Conservation (phyloP, 2,888 invertebrate species). For the Emmelina monodactyla region DNA sequence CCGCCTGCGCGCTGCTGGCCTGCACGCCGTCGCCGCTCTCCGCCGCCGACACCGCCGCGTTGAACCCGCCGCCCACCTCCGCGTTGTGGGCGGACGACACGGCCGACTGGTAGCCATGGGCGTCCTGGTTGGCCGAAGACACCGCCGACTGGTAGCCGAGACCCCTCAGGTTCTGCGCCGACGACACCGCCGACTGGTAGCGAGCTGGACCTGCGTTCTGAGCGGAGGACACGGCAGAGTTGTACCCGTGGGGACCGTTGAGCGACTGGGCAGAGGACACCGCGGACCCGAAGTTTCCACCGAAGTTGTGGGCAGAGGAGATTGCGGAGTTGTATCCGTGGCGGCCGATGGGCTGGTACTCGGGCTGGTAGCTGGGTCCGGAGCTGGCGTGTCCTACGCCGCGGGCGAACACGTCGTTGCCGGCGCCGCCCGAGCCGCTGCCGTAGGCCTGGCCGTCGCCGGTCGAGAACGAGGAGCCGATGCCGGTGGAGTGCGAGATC, state of each 20-base stretch:
- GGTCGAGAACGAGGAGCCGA: constrained; percentile 37
- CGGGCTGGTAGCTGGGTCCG: constrained; percentile 21
- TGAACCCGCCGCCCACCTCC: constrained; percentile 21
- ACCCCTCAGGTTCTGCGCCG: constrained; percentile 23
- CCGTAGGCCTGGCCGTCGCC: constrained; percentile 43
- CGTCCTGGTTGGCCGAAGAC: constrained; percentile 20
- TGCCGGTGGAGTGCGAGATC: constrained; percentile 40
- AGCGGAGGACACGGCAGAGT: constrained; percentile 23
- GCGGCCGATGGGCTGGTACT: constrained; percentile 19
- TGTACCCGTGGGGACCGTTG: constrained; percentile 21
- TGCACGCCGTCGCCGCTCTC: constrained; percentile 30
- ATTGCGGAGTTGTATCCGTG: constrained; percentile 24
- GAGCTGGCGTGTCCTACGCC: constrained; percentile 39
- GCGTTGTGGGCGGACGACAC: constrained; percentile 27
- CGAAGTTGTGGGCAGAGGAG: constrained; percentile 32
- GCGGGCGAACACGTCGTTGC: constrained; percentile 28
- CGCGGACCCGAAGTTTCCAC: constrained; percentile 29
- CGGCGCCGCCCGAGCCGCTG: constrained; percentile 25
- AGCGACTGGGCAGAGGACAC: constrained; percentile 30
- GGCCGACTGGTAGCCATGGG: constrained; percentile 28
- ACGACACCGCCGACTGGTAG: constrained; percentile 24
- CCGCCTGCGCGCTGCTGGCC: constrained; percentile 34
- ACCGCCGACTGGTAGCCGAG: constrained; percentile 21
- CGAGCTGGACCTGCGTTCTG: constrained; percentile 21
- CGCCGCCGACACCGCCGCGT: constrained; percentile 33